Base-by-base conservation (phyloP, 2,888 invertebrate species). In the Cactoblastis cactorum region DNA sequence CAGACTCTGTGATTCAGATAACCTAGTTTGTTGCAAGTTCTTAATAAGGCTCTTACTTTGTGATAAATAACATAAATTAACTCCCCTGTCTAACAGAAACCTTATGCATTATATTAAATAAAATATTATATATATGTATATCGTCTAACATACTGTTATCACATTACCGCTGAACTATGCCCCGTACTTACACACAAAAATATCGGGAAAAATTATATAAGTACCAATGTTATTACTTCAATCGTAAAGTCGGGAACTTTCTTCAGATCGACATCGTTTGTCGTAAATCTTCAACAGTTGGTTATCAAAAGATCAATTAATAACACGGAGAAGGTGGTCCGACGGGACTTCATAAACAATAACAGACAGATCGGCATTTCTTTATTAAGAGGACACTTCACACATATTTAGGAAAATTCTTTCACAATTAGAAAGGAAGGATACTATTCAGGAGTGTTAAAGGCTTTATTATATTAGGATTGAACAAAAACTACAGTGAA, bases 291-390 rank as follows among this genome's bases (percentile, higher is more conserved):
- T 61, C 62, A 64, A 61, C 61, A 59, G 58, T 52, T 59, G 62
- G 70, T 82, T 80, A 83, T 84, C 86, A 64, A 45, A 56, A 53
- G 76, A 87, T 87, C 86, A 83, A 83, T 83, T 86, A 86, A 86
- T 86, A 83, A 82, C 67, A 76, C 78, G 65, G 77, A 69, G 77
- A 74, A 81, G 85, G 82, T 83, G 86, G 84, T 82, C 86, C 69
- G 66, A 59, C 63, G 67, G 66, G 53, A 61, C 59, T 62, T 74
- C 77, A 73, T 83, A 81, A 81, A 83, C 80, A 82, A 85, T 79
- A 73, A 70, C 61, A 73, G 78, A 80, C 80, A 80, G 78, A 77
- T 77, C 81, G 82, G 75, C 77, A 72, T 77, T 77, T 75, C 73
- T 75, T 81, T 85, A 87, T 86, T 79, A 84, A 80, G 28, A 28